Evolutionary conservation across 2,113 vertebrate species (phyloP).

Genomic region (Saccopteryx bilineata): DNA sequence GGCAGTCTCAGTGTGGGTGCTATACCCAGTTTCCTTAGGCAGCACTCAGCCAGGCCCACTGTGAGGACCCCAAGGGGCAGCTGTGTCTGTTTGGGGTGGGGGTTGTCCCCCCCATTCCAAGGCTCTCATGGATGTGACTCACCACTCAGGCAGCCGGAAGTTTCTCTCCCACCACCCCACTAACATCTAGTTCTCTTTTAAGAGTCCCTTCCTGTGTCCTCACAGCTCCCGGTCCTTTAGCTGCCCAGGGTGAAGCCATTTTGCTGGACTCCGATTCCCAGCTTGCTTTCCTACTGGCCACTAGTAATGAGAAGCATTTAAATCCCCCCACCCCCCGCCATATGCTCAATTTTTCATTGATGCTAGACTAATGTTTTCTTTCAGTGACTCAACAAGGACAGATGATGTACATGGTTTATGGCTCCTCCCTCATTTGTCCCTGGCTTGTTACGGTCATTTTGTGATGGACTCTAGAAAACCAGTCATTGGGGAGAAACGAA

Average conservation of each 20-base stretch:
- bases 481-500: neutral
- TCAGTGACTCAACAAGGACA: neutral
- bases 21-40: neutral
- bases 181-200: neutral
- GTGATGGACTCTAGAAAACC: neutral
- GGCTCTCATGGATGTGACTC: neutral
- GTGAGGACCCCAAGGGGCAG: neutral
- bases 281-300: neutral
- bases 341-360: neutral
- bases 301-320: neutral
- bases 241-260: neutral
- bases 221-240: neutral
- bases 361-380: neutral
- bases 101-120: neutral
- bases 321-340: neutral
- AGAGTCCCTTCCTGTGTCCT: neutral
- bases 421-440: neutral
- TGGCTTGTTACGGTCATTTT: neutral
- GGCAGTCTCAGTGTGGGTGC: neutral
- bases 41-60: neutral
- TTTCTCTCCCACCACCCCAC: neutral
- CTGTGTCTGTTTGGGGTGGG: neutral
- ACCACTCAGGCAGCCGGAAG: neutral
- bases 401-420: neutral
- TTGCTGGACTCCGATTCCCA: neutral